These are phyloP conservation scores for Procavia capensis DNA, from an alignment of 2,113 vertebrate species.

Conservation along the genomic window DNA sequence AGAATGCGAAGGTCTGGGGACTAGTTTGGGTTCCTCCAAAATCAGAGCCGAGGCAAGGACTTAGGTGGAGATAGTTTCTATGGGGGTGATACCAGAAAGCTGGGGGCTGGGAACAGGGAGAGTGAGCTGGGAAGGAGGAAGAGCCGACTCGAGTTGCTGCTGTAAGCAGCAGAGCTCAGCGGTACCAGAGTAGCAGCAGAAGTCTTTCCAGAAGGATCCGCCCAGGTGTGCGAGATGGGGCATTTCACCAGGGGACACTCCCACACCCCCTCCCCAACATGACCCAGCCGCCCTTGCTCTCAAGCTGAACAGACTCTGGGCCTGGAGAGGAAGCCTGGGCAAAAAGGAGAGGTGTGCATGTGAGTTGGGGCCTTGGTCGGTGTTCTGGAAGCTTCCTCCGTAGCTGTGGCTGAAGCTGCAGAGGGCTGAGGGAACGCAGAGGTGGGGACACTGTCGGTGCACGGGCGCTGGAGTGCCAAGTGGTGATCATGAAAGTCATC, in stretches of 20 bases:
- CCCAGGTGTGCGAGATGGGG: fast-evolving
- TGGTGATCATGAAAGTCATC: not conserved
- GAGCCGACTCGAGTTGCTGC: not conserved
- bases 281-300: not conserved
- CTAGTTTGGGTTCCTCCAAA: not conserved
- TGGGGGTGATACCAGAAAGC: not conserved
- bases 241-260: not conserved
- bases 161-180: not conserved
- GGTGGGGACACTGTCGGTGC: fast-evolving
- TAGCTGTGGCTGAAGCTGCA: not conserved
- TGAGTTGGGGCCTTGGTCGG: not conserved
- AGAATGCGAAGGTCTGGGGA: too few species aligned
- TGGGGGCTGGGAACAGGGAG: not conserved
- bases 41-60: not conserved
- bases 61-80: not conserved
- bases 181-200: too few species aligned
- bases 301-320: not conserved
- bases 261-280: not conserved
- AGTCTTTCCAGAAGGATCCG: not conserved
- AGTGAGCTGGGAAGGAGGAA: not conserved
- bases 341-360: not conserved
- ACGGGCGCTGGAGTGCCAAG: not conserved
- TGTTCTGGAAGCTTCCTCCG: not conserved
- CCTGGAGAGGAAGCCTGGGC: not conserved
- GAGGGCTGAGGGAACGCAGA: too few species aligned